Evolutionary conservation across 2,113 vertebrate genomes (phyloP).

Genomic region (Hyperopisus bebe): DNA sequence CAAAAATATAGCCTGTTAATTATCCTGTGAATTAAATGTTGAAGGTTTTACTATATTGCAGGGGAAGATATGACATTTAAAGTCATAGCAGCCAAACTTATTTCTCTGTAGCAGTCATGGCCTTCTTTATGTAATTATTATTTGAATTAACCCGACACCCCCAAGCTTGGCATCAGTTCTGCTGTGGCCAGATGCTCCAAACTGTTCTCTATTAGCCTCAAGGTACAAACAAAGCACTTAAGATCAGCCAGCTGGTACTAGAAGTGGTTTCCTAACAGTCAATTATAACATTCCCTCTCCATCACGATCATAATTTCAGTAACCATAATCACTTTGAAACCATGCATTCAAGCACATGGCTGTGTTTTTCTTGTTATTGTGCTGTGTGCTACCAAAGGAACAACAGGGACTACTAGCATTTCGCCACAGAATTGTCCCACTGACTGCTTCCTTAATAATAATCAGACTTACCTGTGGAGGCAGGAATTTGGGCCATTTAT

Average conservation of each 20-base stretch:
- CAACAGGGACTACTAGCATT: background rate
- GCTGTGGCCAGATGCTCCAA: conserved; percentile 25
- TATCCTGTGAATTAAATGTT: background rate
- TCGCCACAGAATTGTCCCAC: conserved; percentile 23
- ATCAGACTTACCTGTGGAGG: conserved; percentile 35
- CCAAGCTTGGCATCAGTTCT: background rate
- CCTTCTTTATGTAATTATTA: background rate
- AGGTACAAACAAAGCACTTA: conserved; percentile 18
- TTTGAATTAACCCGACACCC: background rate
- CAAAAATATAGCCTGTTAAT: background rate
- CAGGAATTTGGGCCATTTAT: conserved; percentile 46
- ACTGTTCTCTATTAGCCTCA: conserved; percentile 21
- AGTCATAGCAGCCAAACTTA: background rate
- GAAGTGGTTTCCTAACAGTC: background rate
- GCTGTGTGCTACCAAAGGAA: background rate
- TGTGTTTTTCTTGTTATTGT: background rate
- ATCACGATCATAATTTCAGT: background rate
- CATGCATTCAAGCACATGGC: background rate
- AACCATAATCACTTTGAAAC: background rate
- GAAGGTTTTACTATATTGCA: background rate
- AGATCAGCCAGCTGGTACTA: background rate
- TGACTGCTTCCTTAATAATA: conserved; percentile 13
- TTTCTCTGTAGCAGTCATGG: background rate
- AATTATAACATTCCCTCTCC: background rate
- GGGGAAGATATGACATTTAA: background rate